Conservation (phyloP, 2,888 invertebrate genomes). For the Erpobdella octoculata region DNA sequence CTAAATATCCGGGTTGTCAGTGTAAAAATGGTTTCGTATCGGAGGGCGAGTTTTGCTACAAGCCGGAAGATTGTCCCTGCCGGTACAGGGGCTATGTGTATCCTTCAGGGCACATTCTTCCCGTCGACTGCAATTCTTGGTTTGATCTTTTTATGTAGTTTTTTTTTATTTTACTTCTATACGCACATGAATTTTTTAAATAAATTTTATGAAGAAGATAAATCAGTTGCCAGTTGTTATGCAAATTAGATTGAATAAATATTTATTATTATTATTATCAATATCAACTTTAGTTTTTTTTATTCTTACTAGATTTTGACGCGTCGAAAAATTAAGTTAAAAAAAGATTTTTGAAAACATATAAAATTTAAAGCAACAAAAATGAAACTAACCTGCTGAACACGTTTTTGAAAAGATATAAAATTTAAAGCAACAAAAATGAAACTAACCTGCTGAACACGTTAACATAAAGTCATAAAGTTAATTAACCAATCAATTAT, state of each 20-base stretch:
- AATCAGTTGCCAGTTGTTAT: too few relatives aligned
- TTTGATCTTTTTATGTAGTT: background rate
- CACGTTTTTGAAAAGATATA: too few relatives aligned
- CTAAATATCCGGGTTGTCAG: slow-evolving; percentile 16
- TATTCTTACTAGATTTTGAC: background rate
- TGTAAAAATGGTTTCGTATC: slow-evolving; percentile 14
- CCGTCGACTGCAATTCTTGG: slow-evolving; percentile 20
- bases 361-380: too few relatives aligned
- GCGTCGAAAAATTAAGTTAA: background rate
- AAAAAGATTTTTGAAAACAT: too few relatives aligned
- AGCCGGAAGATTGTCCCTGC: slow-evolving; percentile 16
- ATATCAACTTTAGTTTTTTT: background rate
- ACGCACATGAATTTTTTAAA: too few relatives aligned
- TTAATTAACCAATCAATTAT: background rate
- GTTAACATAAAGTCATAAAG: too few relatives aligned
- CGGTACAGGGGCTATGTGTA: background rate
- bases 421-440: too few relatives aligned
- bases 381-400: too few relatives aligned
- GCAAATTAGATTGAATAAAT: background rate
- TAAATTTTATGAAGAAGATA: too few relatives aligned
- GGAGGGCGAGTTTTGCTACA: slow-evolving; percentile 9
- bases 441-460: too few relatives aligned
- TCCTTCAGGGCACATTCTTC: background rate
- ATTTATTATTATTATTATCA: background rate
- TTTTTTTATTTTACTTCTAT: too few relatives aligned